Percentiles rank a stretch among this genome's conserved stretches.
phyloP scores from a whole-genome alignment of 2,888 invertebrate genomes.

The Folsomia candida region DNA sequence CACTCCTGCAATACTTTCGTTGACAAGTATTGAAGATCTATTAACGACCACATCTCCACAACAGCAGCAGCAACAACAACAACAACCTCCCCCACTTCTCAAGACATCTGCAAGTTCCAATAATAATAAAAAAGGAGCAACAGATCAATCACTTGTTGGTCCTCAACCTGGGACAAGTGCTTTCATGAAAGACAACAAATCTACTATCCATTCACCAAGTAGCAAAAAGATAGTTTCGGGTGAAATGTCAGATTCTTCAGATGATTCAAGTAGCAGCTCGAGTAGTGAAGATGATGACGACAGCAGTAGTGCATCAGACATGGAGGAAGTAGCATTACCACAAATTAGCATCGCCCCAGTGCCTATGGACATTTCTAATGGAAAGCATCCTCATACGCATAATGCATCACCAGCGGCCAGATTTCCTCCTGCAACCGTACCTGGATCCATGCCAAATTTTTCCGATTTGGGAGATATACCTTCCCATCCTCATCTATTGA shows the following conservation, averaged over 20 bases:
- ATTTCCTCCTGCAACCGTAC: not conserved
- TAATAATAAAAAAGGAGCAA: not conserved
- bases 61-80: slow-evolving; percentile 2
- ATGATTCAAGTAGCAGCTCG: slow-evolving; percentile 51
- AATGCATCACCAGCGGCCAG: not conserved
- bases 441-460: not conserved
- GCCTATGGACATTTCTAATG: not conserved
- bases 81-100: slow-evolving; percentile 54
- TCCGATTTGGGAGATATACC: not conserved
- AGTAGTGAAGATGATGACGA: slow-evolving; percentile 58
- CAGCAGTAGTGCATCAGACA: slow-evolving; percentile 27
- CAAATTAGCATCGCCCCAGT: slow-evolving; percentile 3
- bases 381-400: not conserved
- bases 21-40: slow-evolving; percentile 44
- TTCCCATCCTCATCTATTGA: slow-evolving; percentile 65
- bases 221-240: slow-evolving; percentile 49
- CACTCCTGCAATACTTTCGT: slow-evolving; percentile 40
- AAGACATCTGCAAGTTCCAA: slow-evolving; percentile 54
- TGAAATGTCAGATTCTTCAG: slow-evolving; percentile 56
- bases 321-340: slow-evolving; percentile 7
- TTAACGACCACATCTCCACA: slow-evolving; percentile 26
- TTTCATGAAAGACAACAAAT: slow-evolving; percentile 28
- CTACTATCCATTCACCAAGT: slow-evolving; percentile 23
- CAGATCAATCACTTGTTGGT: not conserved
- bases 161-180: not conserved